phyloP scores from a whole-genome alignment of 1,140 invertebrate genomes.

The Eumeta japonica region DNA sequence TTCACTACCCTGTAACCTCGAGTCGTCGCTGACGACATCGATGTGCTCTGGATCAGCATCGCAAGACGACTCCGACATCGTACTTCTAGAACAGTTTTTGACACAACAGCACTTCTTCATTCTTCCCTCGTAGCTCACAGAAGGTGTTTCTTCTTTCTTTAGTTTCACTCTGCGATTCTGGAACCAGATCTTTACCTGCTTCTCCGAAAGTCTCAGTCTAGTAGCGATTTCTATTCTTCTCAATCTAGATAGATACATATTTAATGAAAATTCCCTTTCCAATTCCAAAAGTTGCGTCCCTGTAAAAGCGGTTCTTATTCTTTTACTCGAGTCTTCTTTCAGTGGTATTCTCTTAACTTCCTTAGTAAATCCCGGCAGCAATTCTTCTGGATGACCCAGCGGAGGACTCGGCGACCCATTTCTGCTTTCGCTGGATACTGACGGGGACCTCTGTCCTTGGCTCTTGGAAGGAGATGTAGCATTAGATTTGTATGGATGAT shows the following conservation, averaged over 20 bases:
- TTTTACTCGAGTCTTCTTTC: constrained; percentile 67
- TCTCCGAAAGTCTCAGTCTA: constrained; percentile 82
- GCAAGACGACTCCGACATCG: constrained; percentile 23
- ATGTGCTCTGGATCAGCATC: constrained; percentile 46
- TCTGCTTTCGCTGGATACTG: constrained; percentile 48
- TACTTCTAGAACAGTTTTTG: constrained; percentile 24
- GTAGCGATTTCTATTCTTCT: constrained; percentile 91
- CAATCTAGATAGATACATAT: constrained; percentile 87
- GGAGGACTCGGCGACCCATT: constrained; percentile 62
- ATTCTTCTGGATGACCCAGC: constrained; percentile 52
- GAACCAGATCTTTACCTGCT: constrained; percentile 96
- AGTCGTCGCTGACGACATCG: constrained; percentile 47
- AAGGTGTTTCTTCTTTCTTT: constrained; percentile 70
- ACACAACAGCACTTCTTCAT: constrained; percentile 41
- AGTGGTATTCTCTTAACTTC: constrained; percentile 37
- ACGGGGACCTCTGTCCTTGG: constrained; percentile 42
- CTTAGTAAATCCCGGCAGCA: constrained; percentile 45
- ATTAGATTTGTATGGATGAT: constrained; percentile 47
- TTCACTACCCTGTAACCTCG: no score
- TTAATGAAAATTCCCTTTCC: constrained; percentile 87
- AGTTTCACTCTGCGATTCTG: constrained; percentile 88
- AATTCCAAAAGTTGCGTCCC: constrained; percentile 87
- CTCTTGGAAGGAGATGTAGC: constrained; percentile 43
- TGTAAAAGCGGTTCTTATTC: constrained; percentile 90
- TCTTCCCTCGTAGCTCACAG: constrained; percentile 20